These are phyloP conservation scores for Corythoichthys haematopterus DNA, from an alignment of 2,113 vertebrate genomes.

Conservation along the genomic window DNA sequence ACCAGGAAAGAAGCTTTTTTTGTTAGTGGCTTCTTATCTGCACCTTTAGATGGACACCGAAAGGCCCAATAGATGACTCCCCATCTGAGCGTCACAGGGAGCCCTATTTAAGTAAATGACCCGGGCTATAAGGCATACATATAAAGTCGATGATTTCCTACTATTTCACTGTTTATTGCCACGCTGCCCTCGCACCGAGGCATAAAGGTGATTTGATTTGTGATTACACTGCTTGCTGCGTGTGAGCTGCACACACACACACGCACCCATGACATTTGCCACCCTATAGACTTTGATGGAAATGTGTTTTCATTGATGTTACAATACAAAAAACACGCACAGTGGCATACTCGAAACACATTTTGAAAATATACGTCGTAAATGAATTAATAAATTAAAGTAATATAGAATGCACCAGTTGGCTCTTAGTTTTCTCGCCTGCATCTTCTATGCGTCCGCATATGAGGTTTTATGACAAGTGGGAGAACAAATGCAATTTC, in stretches of 20 bases:
- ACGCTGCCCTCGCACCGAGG: slow-evolving; percentile 24
- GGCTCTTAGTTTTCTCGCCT: neutral
- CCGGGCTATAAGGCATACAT: slow-evolving; percentile 46
- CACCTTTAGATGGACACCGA: slow-evolving; percentile 56
- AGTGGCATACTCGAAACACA: neutral
- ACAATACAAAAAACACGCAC: neutral
- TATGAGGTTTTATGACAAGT: slow-evolving; percentile 20
- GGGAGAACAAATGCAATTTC: neutral
- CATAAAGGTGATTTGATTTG: slow-evolving; percentile 60
- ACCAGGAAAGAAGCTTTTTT: slow-evolving; percentile 57
- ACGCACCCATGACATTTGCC: slow-evolving; percentile 21
- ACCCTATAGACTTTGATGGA: slow-evolving; percentile 31
- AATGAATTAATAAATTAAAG: slow-evolving; percentile 19
- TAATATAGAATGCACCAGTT: neutral
- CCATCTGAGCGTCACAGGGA: slow-evolving; percentile 46
- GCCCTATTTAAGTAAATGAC: slow-evolving; percentile 59
- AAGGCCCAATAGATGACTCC: slow-evolving; percentile 46
- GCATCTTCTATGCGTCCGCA: neutral
- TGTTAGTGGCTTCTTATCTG: slow-evolving; percentile 61
- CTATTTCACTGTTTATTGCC: slow-evolving; percentile 57
- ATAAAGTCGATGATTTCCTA: slow-evolving; percentile 50
- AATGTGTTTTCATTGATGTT: slow-evolving; percentile 25
- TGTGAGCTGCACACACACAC: slow-evolving; percentile 10
- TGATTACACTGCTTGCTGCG: slow-evolving; percentile 46
- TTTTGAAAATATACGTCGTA: neutral